Evolutionary conservation across 2,797 vertebrate species (phyloP), one percentile per base, ranked within the genome.

Genomic region (Tauraco hartlaubi): DNA sequence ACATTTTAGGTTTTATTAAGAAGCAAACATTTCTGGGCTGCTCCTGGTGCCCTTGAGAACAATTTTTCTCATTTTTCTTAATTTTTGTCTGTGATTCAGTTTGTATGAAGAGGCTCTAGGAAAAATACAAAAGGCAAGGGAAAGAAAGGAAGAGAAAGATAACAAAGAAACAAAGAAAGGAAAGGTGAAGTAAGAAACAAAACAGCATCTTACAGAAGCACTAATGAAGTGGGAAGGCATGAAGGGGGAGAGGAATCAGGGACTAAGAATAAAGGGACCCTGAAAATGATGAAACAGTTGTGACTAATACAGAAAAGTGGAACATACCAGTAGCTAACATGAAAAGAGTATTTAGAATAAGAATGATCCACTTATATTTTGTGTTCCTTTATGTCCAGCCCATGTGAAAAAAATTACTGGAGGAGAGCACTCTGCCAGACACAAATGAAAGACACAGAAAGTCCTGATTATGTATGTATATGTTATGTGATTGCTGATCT

Each of bases 351-450:
- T 82, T 92, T 88, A 33, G 19, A 80, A 55, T 92, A 87, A 61
- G 25, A 88, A 35, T 0, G 1, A 17, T 69, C 46, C 21, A 1
- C 19, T 87, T 80, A 9, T 6, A 55, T 20, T 31, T 80, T 31
- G 11, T 29, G 11, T 14, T 62, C 9, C 29, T 86, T 88, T 88
- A 44, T n/a, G n/a, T 69, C 54, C 75, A 83, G 33, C 12, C 37
- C 33, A 83, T 93, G 85, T 97, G 25, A 95, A 88, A 95, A 83
- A 87, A 82, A 78, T 46, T 18, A 29, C n/a, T 28, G 64, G 55
- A 91, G 41, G n/a, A 91, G 66, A 92, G 59, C 28, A 21, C 66
- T 58, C 64, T 92, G 26, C 22, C 39, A 92, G 82, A 84, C 84
- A 73, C 61, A 85, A 78, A 85, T 78, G 48, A 93, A 85, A 63